A percentile compares a stretch with the other conserved stretches of the same genome.
Conservation (phyloP, 2,797 vertebrate species). For the Champsocephalus esox region DNA sequence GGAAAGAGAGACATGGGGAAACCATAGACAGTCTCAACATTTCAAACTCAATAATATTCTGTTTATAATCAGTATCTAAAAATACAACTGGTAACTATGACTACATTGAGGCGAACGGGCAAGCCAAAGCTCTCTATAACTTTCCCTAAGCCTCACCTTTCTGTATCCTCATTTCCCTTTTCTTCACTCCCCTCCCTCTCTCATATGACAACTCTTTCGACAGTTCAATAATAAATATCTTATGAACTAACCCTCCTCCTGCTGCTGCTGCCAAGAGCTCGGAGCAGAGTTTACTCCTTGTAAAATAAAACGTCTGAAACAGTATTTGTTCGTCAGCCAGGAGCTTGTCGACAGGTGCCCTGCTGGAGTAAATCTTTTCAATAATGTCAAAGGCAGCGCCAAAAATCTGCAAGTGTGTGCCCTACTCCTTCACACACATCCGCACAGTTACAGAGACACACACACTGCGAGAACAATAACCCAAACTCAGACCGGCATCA, state of each 20-base stretch:
- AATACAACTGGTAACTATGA: constrained; percentile 61
- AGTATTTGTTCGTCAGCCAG: constrained; percentile 77
- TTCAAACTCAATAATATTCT: constrained; percentile 51
- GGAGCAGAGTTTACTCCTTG: constrained; percentile 53
- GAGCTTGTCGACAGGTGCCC: constrained; percentile 79
- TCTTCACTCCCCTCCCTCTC: constrained; percentile 36
- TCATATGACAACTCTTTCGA: constrained; percentile 54
- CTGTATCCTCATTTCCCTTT: constrained; percentile 38
- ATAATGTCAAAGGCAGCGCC: constrained; percentile 66
- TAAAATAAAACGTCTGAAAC: constrained; percentile 70
- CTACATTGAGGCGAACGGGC: constrained; percentile 1
- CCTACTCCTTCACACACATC: constrained; percentile 24
- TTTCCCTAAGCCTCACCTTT: constrained; percentile 45
- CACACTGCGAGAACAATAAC: neutral
- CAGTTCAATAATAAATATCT: constrained; percentile 60
- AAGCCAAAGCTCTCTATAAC: constrained; percentile 9
- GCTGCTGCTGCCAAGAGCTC: constrained; percentile 63
- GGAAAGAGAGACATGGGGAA: constrained; percentile 27
- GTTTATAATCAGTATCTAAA: constrained; percentile 58
- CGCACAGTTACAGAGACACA: constrained; percentile 1
- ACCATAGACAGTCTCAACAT: constrained; percentile 19
- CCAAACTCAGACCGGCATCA: constrained; percentile 10
- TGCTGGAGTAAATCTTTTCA: constrained; percentile 74
- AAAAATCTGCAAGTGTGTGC: constrained; percentile 74
- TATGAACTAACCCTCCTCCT: constrained; percentile 38